These are phyloP conservation scores for Micronisus gabar DNA, from an alignment of 2,113 vertebrate genomes.

Conservation along the genomic window DNA sequence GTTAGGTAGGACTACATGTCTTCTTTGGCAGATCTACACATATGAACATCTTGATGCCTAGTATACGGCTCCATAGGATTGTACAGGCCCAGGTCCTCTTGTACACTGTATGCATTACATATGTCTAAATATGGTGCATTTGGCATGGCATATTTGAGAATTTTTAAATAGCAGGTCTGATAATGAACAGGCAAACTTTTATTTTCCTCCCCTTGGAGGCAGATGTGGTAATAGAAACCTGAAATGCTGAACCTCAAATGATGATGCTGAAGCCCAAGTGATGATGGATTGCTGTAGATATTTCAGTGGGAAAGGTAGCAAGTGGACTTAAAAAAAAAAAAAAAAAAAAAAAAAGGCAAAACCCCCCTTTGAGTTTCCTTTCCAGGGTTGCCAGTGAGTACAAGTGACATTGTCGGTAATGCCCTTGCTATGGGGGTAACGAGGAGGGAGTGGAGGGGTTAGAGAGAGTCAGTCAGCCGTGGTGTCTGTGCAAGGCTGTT, in stretches of 20 bases:
- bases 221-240: neutral
- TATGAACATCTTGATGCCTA: neutral
- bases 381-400: neutral
- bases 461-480: neutral
- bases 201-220: neutral
- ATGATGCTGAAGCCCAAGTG: neutral
- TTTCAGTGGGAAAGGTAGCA: neutral
- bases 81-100: neutral
- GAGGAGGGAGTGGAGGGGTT: too few species aligned
- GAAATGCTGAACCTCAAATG: neutral
- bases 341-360: too few species aligned
- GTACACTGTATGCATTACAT: neutral
- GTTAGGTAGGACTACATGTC: neutral
- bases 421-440: neutral
- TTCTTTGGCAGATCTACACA: neutral
- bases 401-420: neutral
- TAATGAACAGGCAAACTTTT: neutral
- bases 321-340: neutral
- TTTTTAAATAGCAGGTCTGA: neutral
- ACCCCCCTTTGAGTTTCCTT: neutral
- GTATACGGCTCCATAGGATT: neutral
- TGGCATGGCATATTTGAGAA: neutral
- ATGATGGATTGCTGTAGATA: neutral
- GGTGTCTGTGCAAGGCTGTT: neutral
- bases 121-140: neutral